Conservation (phyloP, 2,888 invertebrate genomes). For the Melinopterus prodromus region DNA sequence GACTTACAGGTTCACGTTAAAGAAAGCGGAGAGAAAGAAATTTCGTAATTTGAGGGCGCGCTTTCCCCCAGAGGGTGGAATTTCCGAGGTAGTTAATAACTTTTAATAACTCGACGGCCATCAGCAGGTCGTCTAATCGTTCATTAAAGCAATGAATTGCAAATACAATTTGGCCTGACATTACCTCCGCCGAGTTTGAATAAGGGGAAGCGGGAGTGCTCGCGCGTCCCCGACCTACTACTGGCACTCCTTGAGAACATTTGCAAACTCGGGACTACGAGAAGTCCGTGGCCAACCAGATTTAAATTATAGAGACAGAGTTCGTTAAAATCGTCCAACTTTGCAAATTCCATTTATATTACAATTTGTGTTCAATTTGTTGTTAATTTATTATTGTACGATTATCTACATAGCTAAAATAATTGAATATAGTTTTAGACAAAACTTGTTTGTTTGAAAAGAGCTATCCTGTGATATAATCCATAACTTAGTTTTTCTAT, state of each 20-base stretch:
- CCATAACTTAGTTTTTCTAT: too few relatives aligned
- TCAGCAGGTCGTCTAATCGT: constrained; percentile 34
- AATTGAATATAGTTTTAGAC: too few relatives aligned
- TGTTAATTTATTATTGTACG: too few relatives aligned
- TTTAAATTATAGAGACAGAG: background rate
- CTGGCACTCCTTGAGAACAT: background rate
- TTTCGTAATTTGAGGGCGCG: background rate
- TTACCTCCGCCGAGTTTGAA: constrained; percentile 23
- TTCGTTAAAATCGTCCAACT: background rate
- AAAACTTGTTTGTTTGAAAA: too few relatives aligned
- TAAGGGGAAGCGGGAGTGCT: constrained; percentile 6
- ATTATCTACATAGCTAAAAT: too few relatives aligned
- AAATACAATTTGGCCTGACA: constrained; percentile 30
- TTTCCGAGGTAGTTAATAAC: constrained; percentile 18
- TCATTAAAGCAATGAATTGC: constrained; percentile 33
- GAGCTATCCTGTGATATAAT: too few relatives aligned
- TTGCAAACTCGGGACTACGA: background rate
- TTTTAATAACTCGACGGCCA: constrained; percentile 27
- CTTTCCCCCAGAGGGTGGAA: background rate
- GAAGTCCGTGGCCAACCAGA: background rate
- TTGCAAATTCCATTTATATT: background rate
- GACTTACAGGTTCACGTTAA: background rate
- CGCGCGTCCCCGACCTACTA: background rate
- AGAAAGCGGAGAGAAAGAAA: background rate
- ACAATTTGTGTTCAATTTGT: too few relatives aligned